phyloP scores from a whole-genome alignment of 2,797 vertebrate species.

The Podarcis siculus region DNA sequence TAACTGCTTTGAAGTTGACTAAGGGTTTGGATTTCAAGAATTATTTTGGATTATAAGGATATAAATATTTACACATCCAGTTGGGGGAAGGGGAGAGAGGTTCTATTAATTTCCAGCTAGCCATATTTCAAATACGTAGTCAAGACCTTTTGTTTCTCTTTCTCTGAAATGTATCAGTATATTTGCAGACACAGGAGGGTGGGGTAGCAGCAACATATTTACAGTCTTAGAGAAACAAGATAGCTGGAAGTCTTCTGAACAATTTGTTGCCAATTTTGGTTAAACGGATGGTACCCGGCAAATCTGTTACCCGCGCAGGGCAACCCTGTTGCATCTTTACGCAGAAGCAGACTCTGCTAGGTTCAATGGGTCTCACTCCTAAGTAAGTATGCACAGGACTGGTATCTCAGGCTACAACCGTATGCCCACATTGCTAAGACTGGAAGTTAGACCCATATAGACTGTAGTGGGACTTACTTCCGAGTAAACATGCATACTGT shows the following conservation, averaged over 20 bases:
- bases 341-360: neutral
- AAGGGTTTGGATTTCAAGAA: neutral
- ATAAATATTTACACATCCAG: neutral
- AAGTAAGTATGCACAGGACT: neutral
- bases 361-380: neutral
- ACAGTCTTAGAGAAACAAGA: neutral
- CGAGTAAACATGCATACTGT: neutral
- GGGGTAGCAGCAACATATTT: neutral
- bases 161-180: neutral
- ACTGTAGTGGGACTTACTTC: neutral
- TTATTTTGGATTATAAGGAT: neutral
- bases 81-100: neutral
- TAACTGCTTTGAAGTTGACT: neutral
- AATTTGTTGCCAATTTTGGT: neutral
- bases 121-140: fast-evolving
- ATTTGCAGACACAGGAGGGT: neutral
- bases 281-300: too few relatives aligned
- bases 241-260: neutral
- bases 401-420: neutral
- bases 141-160: neutral
- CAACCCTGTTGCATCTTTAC: neutral
- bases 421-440: neutral
- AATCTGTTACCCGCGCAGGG: neutral
- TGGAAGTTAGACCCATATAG: neutral
- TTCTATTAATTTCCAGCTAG: neutral